These are phyloP conservation scores for Xanthia togata DNA, from an alignment of 2,888 invertebrate species.

Conservation along the genomic window DNA sequence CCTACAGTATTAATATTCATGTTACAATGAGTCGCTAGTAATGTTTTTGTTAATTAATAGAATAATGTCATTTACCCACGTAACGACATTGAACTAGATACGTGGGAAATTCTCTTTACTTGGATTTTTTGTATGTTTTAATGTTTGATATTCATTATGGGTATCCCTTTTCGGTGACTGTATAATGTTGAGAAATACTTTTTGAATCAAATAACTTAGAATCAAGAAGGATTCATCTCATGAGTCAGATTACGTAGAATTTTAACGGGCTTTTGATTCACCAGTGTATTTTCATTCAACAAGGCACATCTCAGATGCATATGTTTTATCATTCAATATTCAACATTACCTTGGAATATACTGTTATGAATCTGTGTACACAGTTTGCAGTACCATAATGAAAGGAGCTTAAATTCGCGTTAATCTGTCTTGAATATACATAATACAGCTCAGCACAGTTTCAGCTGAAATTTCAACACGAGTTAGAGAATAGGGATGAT, in stretches of 20 bases:
- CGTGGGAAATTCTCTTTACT: slow-evolving; percentile 63
- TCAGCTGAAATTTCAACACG: background rate
- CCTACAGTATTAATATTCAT: slow-evolving; percentile 17
- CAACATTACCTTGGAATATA: background rate
- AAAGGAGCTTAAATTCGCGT: background rate
- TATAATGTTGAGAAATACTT: slow-evolving; percentile 16
- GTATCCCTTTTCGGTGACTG: slow-evolving; percentile 30
- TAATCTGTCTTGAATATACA: background rate
- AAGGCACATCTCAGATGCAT: slow-evolving; percentile 1
- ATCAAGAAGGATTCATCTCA: slow-evolving; percentile 33
- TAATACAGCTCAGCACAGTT: background rate
- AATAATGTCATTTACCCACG: slow-evolving; percentile 55
- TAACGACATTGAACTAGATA: slow-evolving; percentile 67
- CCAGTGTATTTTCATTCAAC: slow-evolving; percentile 24
- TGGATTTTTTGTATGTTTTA: slow-evolving; percentile 28
- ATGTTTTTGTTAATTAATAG: slow-evolving; percentile 58
- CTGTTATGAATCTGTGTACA: background rate
- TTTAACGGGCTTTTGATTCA: slow-evolving; percentile 55
- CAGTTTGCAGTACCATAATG: background rate
- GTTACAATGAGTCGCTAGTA: slow-evolving; percentile 41
- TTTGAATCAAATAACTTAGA: slow-evolving; percentile 9
- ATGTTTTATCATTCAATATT: slow-evolving; percentile 4
- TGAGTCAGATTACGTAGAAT: slow-evolving; percentile 55
- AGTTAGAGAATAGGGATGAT: too few relatives aligned
- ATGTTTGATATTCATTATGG: slow-evolving; percentile 21